Evolutionary conservation across 2,113 vertebrate species (phyloP), one percentile per base, ranked within the genome.

Genomic region (Caloenas nicobarica): DNA sequence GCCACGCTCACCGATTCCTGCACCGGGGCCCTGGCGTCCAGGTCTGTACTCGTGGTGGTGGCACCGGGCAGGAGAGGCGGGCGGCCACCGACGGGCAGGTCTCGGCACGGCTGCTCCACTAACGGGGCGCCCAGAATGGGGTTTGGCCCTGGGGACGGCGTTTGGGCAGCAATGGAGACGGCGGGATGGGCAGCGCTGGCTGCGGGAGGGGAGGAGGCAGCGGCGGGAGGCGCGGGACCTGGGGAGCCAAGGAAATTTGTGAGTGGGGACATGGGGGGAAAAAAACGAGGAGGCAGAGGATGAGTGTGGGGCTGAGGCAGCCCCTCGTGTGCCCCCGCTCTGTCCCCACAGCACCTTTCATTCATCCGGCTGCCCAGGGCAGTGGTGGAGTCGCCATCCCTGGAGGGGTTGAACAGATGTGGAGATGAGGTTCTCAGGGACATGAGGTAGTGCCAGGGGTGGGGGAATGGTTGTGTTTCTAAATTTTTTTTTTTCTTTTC

Each of bases 1-100:
- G 7, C 11, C 26, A 34, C 2, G 3, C 95, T 97, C 80, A 97
- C 96, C 56, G 38, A 73, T 54, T 97, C 96, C 95, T 97, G 96
- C 76, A 96, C 92, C 0, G 94, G 96, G 2, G 16, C 11, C 33
- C 91, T 90, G 92, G 94, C 54, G 1, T 94, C 92, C 82, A 83
- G 42, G 7, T 70, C 71, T 0, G 0, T 34, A 65, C 87, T 89
- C 0, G 0, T 18, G 33, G 44, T 0, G 4, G 16, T 7, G 42
- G n/a, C 33, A 65, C 26, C 0, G 5, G 72, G 54, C 21, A 11
- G 58, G 28, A 64, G 48, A 34, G 57, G 44, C 0, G 31, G 36
- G 11, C 0, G 17, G 57, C 29, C 10, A 5, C 14, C 7, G 0
- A 0, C 0, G 0, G 73, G 81, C 23, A 26, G 14, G 24, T 85